These are phyloP conservation scores for Calyptommatus sinebrachiatus DNA, from an alignment of 2,113 vertebrate species.

Conservation along the genomic window DNA sequence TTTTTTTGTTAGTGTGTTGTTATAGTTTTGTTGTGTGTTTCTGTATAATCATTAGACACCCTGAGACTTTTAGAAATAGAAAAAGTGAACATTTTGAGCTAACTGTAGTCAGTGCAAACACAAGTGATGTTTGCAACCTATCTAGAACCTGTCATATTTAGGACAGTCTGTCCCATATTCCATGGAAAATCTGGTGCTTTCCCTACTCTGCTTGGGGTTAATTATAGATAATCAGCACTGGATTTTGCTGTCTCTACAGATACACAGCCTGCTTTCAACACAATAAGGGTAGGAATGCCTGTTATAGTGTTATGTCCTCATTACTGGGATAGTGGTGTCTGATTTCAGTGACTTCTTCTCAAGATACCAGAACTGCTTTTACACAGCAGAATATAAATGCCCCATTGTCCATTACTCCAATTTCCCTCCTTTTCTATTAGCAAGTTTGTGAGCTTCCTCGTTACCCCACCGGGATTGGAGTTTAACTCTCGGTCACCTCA, in stretches of 20 bases:
- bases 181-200: background rate
- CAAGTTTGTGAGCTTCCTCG: background rate
- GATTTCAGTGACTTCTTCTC: no score
- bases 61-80: no score
- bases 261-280: background rate
- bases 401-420: background rate
- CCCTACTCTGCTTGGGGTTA: background rate
- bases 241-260: background rate
- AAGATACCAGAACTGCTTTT: background rate
- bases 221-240: background rate
- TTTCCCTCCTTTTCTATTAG: background rate
- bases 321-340: background rate
- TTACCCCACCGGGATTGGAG: background rate
- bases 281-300: background rate
- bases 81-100: no score
- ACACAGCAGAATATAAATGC: background rate
- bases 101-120: no score
- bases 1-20: no score
- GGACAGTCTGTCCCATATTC: no score
- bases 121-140: no score
- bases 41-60: no score
- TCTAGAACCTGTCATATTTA: no score
- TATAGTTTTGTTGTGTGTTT: no score
- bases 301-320: no score
- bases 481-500: constrained; percentile 13